Evolutionary conservation across 2,888 invertebrate species (phyloP).

Genomic region (Slavum lentiscoides): DNA sequence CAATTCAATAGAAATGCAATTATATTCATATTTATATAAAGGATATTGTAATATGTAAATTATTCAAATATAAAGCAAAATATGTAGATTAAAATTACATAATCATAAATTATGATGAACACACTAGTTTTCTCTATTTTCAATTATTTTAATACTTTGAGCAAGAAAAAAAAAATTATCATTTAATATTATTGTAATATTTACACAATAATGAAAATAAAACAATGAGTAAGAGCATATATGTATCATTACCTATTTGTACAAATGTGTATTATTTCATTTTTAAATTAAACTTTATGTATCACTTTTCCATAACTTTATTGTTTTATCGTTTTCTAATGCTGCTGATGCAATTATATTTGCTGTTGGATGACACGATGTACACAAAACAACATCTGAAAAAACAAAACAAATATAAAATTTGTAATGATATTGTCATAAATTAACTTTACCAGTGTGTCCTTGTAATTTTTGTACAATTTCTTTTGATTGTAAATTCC

Average conservation of each 20-base stretch:
- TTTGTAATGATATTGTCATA: neutral
- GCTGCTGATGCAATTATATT: slow-evolving; percentile 99
- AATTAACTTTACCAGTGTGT: slow-evolving; percentile 76
- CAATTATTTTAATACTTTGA: slow-evolving; percentile 1
- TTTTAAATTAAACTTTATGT: slow-evolving; percentile 58
- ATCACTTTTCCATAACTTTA: slow-evolving; percentile 98
- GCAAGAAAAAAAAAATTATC: slow-evolving; percentile 13
- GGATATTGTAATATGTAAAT: neutral
- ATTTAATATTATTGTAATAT: neutral
- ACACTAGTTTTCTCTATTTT: too few relatives aligned
- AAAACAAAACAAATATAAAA: slow-evolving; percentile 54
- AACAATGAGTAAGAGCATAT: neutral
- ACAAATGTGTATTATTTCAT: slow-evolving; percentile 14
- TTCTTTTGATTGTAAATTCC: slow-evolving; percentile 99
- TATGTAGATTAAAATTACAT: neutral
- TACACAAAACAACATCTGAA: slow-evolving; percentile 87
- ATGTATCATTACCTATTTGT: slow-evolving; percentile 6
- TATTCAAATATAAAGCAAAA: neutral
- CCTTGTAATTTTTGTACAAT: slow-evolving; percentile 97
- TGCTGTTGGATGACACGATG: slow-evolving; percentile 98
- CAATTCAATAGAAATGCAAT: neutral
- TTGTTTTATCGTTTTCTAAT: slow-evolving; percentile 97
- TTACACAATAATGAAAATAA: slow-evolving; percentile 1
- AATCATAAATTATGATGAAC: too few relatives aligned
- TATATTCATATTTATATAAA: neutral